Conservation (phyloP, 2,888 invertebrate genomes). For the Sesia bembeciformis region DNA sequence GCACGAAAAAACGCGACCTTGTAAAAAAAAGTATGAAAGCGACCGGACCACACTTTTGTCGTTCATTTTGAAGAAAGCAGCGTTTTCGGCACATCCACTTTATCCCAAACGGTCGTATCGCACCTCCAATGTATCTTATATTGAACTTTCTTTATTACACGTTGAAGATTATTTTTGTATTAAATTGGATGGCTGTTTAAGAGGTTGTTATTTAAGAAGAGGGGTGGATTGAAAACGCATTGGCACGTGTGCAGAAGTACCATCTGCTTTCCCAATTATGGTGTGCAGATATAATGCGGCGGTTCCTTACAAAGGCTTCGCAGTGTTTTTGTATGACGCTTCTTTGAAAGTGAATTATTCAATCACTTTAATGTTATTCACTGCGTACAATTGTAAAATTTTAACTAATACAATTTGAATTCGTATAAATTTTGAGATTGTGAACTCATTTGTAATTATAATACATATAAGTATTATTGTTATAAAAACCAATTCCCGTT, state of each 20-base stretch:
- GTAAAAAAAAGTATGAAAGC: conserved; percentile 5
- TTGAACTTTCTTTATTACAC: neutral
- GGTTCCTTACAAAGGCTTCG: too few relatives aligned
- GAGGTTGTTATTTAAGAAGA: neutral
- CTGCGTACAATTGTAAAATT: too few relatives aligned
- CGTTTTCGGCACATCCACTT: neutral
- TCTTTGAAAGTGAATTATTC: too few relatives aligned
- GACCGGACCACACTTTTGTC: conserved; percentile 5
- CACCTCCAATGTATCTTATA: neutral
- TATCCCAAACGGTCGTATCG: neutral
- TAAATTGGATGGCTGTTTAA: neutral
- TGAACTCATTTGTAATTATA: too few relatives aligned
- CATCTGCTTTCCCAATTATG: conserved; percentile 46
- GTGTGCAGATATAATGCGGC: too few relatives aligned
- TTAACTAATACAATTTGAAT: too few relatives aligned
- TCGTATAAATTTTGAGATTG: too few relatives aligned
- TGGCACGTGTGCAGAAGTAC: conserved; percentile 38
- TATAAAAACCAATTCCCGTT: too few relatives aligned
- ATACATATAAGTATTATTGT: too few relatives aligned
- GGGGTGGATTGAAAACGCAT: conserved; percentile 18
- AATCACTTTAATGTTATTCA: too few relatives aligned
- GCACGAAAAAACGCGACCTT: conserved; percentile 13
- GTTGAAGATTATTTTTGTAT: neutral
- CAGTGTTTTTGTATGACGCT: too few relatives aligned
- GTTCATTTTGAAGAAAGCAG: conserved; percentile 2